Evolutionary conservation across 2,797 vertebrate genomes (phyloP).

Genomic region (Mionectes olivaceus): DNA sequence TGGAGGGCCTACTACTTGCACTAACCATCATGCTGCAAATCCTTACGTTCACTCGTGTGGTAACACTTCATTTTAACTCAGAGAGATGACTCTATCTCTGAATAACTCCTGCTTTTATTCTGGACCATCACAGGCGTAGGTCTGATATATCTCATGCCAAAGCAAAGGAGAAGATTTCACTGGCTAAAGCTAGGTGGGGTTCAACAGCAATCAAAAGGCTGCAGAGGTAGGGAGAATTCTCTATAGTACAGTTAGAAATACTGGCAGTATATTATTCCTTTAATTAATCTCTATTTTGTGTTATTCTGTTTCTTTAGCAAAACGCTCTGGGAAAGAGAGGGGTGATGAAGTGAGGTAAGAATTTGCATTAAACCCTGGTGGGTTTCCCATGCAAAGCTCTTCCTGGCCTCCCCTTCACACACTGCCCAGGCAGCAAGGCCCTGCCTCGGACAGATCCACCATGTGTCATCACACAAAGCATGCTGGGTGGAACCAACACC

Average conservation of each 20-base stretch:
- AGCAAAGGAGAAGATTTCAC: background rate
- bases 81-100: background rate
- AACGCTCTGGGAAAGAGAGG: background rate
- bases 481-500: background rate
- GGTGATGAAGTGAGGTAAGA: background rate
- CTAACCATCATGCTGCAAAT: background rate
- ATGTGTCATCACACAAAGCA: background rate
- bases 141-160: background rate
- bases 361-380: background rate
- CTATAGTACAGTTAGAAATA: background rate
- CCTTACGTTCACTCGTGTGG: background rate
- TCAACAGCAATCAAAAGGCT: background rate
- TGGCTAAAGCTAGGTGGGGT: background rate
- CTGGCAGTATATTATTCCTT: background rate
- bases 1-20: background rate
- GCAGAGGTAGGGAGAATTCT: slow-evolving; percentile 21
- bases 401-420: background rate
- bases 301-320: background rate
- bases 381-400: background rate
- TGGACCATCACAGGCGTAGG: background rate
- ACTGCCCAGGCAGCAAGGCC: background rate
- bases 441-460: accelerated
- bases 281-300: background rate
- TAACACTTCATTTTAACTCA: background rate
- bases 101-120: background rate